Conservation (phyloP, 2,888 invertebrate genomes). For the Zygogramma bicolorata region DNA sequence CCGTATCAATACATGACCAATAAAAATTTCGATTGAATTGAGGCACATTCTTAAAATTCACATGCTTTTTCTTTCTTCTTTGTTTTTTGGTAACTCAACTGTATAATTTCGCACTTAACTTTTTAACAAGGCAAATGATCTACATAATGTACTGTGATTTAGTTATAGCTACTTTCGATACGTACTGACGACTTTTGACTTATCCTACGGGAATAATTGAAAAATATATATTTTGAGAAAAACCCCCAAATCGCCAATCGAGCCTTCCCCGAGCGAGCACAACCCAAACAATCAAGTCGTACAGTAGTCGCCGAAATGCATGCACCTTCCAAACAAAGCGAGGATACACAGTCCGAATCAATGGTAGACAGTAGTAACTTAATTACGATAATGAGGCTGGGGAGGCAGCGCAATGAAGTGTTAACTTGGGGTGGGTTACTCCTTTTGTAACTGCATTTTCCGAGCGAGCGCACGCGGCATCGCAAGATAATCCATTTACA, state of each 20-base stretch:
- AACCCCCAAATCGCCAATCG: neutral
- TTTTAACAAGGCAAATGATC: no score
- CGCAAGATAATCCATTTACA: constrained; percentile 63
- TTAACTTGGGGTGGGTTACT: constrained; percentile 55
- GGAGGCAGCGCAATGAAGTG: constrained; percentile 58
- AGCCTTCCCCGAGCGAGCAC: neutral
- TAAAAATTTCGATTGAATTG: no score
- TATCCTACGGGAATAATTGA: no score
- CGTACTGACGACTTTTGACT: no score
- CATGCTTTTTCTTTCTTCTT: no score
- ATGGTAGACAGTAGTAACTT: constrained; percentile 57
- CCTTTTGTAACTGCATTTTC: constrained; percentile 62
- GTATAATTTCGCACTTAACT: no score
- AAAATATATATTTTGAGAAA: neutral
- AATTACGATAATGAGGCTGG: constrained; percentile 61
- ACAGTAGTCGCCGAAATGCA: constrained; percentile 4
- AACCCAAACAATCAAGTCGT: constrained; percentile 15
- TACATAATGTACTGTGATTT: no score
- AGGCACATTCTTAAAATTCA: no score
- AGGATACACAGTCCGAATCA: constrained; percentile 44
- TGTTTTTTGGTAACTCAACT: no score
- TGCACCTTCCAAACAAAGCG: constrained; percentile 30
- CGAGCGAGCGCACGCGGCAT: constrained; percentile 63
- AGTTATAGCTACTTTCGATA: no score
- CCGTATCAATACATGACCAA: no score